Conservation (phyloP, 1,140 invertebrate genomes). For the Drosophila repletoides region DNA sequence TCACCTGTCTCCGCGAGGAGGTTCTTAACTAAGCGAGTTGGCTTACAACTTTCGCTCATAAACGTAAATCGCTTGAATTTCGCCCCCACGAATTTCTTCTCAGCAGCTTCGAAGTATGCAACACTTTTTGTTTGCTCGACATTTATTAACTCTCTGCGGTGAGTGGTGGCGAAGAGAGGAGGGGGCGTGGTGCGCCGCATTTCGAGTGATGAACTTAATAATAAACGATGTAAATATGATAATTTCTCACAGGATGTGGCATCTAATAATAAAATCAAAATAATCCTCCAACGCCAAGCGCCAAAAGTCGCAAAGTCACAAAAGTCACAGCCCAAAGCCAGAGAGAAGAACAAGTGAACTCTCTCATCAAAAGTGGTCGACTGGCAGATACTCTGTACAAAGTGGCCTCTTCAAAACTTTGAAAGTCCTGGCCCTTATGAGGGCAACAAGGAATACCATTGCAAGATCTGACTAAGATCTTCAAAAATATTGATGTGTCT, state of each 20-base stretch:
- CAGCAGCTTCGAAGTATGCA: constrained; percentile 65
- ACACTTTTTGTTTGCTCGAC: constrained; percentile 49
- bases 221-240: constrained; percentile 83
- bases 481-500: too few species aligned
- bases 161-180: not conserved
- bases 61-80: constrained; percentile 59
- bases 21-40: not conserved
- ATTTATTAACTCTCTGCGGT: constrained; percentile 46
- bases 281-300: constrained; percentile 62
- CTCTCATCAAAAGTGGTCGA: too few species aligned
- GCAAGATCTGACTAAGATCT: too few species aligned
- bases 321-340: constrained; percentile 12
- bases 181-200: not conserved
- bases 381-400: too few species aligned
- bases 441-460: too few species aligned
- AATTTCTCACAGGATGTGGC: constrained; percentile 82
- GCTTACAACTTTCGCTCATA: constrained; percentile 47
- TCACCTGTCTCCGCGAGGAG: not conserved
- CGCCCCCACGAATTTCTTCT: constrained; percentile 30
- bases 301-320: constrained; percentile 47
- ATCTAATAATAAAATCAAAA: constrained; percentile 83
- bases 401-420: too few species aligned
- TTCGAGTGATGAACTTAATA: constrained; percentile 82
- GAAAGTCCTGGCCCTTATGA: too few species aligned
- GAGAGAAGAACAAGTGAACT: too few species aligned